These are phyloP conservation scores for Psettodes erumei DNA, from an alignment of 2,113 vertebrate genomes.

Conservation along the genomic window DNA sequence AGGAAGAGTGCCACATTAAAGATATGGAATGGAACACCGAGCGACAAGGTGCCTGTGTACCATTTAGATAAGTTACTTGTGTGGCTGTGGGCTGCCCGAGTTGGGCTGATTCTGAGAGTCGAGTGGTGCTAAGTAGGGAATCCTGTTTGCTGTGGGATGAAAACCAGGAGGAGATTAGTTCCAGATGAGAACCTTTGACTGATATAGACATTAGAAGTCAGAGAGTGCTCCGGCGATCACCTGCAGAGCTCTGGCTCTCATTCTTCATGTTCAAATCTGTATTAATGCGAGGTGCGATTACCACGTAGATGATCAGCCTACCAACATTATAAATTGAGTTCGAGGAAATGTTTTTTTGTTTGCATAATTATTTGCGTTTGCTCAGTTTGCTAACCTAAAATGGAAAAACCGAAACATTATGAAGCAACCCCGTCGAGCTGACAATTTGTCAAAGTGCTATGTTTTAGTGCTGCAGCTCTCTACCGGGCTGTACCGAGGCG, in stretches of 20 bases:
- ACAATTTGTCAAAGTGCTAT: neutral
- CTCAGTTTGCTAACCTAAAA: neutral
- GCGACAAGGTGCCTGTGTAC: neutral
- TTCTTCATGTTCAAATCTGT: slow-evolving; percentile 4
- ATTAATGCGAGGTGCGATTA: slow-evolving; percentile 8
- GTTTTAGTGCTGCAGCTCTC: neutral
- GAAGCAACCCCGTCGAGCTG: neutral
- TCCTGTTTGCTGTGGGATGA: slow-evolving; percentile 50
- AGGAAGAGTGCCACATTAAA: slow-evolving; percentile 11
- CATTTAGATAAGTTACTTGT: slow-evolving; percentile 2
- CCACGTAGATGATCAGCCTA: slow-evolving; percentile 5
- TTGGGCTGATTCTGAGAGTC: slow-evolving; percentile 24
- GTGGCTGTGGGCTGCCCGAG: neutral
- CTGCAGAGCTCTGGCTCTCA: neutral
- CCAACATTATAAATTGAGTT: neutral
- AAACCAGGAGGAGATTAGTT: slow-evolving; percentile 51
- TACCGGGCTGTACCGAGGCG: too few relatives aligned
- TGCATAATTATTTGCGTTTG: too few relatives aligned
- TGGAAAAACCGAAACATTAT: neutral
- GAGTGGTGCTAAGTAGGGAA: slow-evolving; percentile 31
- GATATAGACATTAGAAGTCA: slow-evolving; percentile 23
- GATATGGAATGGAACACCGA: neutral
- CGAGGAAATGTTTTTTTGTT: too few relatives aligned
- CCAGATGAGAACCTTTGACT: slow-evolving; percentile 47
- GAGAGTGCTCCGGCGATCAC: neutral